phyloP scores from a whole-genome alignment of 2,113 vertebrate genomes.

The Planiliza haematocheilus region DNA sequence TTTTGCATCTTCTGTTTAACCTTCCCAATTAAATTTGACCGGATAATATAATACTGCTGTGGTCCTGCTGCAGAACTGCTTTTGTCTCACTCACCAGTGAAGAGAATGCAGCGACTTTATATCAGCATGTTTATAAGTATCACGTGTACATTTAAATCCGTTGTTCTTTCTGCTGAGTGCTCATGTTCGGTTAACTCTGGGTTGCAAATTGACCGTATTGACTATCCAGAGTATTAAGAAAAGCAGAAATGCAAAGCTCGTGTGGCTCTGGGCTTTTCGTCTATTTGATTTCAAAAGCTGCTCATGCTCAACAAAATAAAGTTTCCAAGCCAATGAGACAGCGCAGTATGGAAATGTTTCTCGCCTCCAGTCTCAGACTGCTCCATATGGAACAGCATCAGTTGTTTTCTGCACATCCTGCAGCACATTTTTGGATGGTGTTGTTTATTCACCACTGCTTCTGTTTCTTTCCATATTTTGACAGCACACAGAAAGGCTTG shows the following conservation, averaged over 20 bases:
- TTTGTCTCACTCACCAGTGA: background rate
- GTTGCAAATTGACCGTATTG: constrained; percentile 13
- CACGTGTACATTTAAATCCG: background rate
- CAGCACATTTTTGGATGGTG: constrained; percentile 1
- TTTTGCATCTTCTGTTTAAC: background rate
- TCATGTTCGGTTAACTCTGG: constrained; percentile 15
- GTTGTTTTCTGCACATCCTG: constrained; percentile 35
- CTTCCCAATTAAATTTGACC: background rate
- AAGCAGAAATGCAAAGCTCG: constrained; percentile 8
- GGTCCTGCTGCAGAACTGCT: no score
- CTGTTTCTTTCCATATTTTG: constrained; percentile 19
- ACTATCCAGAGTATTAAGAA: constrained; percentile 2
- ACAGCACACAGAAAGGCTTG: background rate
- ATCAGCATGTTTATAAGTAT: background rate
- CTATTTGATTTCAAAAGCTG: constrained; percentile 16
- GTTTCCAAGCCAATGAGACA: constrained; percentile 25
- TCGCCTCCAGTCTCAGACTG: constrained; percentile 16
- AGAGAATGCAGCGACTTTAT: background rate
- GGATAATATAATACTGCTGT: background rate
- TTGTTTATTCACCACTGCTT: background rate
- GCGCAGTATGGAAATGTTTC: constrained; percentile 11
- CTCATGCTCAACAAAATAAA: constrained; percentile 21
- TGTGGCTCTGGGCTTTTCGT: constrained; percentile 16
- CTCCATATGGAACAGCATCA: constrained; percentile 20
- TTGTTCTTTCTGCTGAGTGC: constrained; percentile 23